Base-by-base conservation (phyloP, 2,888 invertebrate species). In the Dolomedes plantarius region DNA sequence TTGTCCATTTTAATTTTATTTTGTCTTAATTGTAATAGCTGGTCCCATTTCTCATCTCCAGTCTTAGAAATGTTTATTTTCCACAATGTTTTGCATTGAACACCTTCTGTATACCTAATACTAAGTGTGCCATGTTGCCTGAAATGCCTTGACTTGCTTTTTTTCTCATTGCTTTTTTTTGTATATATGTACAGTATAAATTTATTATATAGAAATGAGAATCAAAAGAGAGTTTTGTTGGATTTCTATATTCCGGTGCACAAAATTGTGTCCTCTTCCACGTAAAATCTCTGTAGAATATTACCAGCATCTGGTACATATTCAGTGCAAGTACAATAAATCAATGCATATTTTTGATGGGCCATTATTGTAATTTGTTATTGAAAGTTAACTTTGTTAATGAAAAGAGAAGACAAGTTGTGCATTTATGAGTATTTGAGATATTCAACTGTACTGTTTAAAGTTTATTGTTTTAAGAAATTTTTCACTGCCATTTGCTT, bases 11-110 rank as follows among this genome's bases (percentile, higher is more conserved):
- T 9, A 36, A 36, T 7, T 36, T 41, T 0, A n/a, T 16, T 19
- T n/a, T 19, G 6, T 16, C 19, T 9, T n/a, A 16, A 50, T 6
- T 50, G 5, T 36, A 36, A 36, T 36, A 36, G 9, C 31, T 29
- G 65, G 31, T 32, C 32, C 32, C 19, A 56, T 29, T 0, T 31
- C 13, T 65, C 0, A 65, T n/a, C 56, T 16, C 16, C 23, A 56
- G 23, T 56, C 16, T 5, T 56, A 16, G 16, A 56, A 19, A 5
- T 23, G 23, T 5, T 56, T 28, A 29, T 79, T 71, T 78, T 72
- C 41, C 72, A 72, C 71, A 68, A 28, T 72, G 39, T 65, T 62
- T 73, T 71, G 82, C 82, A 68, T 74, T 81, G 71, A 74, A 64
- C 50, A 31, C 41, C 31, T 79, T 27, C 68, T 50, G 13, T 41